Evolutionary conservation across 1,140 invertebrate genomes (phyloP).

Genomic region (Trichonephila clavata): DNA sequence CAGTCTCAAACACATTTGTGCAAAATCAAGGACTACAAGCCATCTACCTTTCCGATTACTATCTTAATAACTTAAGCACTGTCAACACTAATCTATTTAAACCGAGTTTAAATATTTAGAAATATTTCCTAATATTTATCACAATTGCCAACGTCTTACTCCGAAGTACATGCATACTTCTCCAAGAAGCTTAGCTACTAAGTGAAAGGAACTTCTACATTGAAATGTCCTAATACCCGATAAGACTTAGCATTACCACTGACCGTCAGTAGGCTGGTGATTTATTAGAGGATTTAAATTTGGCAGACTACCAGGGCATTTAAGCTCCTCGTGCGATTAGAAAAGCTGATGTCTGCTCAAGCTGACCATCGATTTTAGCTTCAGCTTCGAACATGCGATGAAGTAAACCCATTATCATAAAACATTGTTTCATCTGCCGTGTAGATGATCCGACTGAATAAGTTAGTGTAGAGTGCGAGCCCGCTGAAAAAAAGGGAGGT

Average conservation of each 20-base stretch:
- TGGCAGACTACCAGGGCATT: conserved; percentile 27
- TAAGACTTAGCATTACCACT: conserved; percentile 35
- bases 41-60: not conserved
- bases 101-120: not conserved
- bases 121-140: not conserved
- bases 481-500: not conserved
- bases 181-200: not conserved
- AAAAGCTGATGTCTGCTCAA: conserved; percentile 23
- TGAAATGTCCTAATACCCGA: conserved; percentile 42
- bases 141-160: not conserved
- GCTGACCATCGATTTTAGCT: conserved; percentile 32
- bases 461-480: not conserved
- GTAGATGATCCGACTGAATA: conserved; percentile 22
- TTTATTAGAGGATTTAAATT: conserved; percentile 52
- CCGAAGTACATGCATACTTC: not conserved
- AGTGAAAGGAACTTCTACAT: conserved; percentile 11
- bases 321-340: conserved; percentile 16
- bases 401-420: conserved; percentile 34
- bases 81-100: not conserved
- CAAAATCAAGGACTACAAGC: too few relatives aligned
- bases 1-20: too few relatives aligned
- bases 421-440: conserved; percentile 34
- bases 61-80: not conserved
- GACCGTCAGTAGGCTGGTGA: conserved; percentile 15
- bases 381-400: not conserved